phyloP scores from a whole-genome alignment of 2,797 vertebrate genomes.

The Tapera naevia region DNA sequence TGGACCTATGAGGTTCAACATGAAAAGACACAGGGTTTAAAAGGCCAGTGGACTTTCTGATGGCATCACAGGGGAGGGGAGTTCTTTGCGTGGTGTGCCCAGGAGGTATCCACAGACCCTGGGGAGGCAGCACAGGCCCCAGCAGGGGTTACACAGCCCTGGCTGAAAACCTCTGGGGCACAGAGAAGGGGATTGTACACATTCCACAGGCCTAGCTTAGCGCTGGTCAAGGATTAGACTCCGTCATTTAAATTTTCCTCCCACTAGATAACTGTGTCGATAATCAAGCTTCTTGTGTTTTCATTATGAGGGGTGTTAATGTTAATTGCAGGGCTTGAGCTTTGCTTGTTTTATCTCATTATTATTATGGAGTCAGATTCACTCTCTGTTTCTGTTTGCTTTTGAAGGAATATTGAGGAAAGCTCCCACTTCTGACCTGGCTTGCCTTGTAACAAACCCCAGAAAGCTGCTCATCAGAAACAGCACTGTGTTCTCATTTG shows the following conservation, averaged over 20 bases:
- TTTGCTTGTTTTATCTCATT: not conserved
- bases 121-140: not conserved
- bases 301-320: not conserved
- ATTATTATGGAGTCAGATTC: not conserved
- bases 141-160: not conserved
- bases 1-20: not conserved
- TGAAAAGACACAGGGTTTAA: not conserved
- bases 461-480: accelerated
- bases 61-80: not conserved
- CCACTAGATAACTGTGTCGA: not conserved
- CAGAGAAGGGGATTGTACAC: not conserved
- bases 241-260: not conserved
- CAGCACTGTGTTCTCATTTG: accelerated
- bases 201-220: not conserved
- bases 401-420: not conserved
- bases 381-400: accelerated
- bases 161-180: not conserved
- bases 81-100: not conserved
- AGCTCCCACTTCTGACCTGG: not conserved
- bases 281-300: not conserved
- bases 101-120: not conserved
- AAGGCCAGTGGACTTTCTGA: not conserved
- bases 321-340: not conserved
- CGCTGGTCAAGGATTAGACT: not conserved
- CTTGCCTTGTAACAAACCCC: not conserved